A percentile compares a stretch with the other conserved stretches of the same genome.
Conservation (phyloP, 2,113 vertebrate species). For the Sylvietta virens region DNA sequence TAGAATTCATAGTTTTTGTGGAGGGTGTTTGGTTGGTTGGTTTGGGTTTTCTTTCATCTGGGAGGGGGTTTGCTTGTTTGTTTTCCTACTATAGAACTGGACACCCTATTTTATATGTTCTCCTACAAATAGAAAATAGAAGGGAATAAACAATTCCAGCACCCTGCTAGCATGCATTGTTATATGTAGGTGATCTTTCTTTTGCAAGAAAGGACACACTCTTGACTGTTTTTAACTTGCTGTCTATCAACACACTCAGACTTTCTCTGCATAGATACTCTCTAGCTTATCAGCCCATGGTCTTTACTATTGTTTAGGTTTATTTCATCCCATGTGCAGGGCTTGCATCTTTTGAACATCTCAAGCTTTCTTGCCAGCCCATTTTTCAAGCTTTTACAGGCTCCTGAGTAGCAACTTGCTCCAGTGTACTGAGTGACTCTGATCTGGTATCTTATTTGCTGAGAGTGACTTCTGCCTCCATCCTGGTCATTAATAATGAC, state of each 20-base stretch:
- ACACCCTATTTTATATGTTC: not conserved
- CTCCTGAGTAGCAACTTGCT: not conserved
- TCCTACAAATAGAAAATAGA: not conserved
- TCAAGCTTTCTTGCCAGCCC: not conserved
- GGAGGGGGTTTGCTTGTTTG: not conserved
- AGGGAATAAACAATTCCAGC: not conserved
- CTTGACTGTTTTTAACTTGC: not conserved
- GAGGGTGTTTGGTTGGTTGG: rapidly evolving
- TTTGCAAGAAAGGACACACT: not conserved
- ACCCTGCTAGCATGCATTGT: not conserved
- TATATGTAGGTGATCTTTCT: not conserved
- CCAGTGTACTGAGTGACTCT: not conserved
- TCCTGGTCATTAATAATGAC: not conserved
- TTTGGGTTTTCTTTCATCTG: not conserved
- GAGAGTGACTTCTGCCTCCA: not conserved
- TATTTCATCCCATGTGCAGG: not conserved
- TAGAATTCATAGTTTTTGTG: not conserved
- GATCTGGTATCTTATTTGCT: not conserved
- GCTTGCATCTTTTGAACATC: not conserved
- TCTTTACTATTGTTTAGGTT: not conserved
- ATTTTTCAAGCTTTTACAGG: not conserved
- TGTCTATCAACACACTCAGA: not conserved
- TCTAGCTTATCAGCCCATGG: not conserved
- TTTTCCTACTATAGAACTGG: not conserved
- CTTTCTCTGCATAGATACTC: not conserved